phyloP scores from a whole-genome alignment of 1,140 invertebrate genomes.

The Berghia stephanieae region DNA sequence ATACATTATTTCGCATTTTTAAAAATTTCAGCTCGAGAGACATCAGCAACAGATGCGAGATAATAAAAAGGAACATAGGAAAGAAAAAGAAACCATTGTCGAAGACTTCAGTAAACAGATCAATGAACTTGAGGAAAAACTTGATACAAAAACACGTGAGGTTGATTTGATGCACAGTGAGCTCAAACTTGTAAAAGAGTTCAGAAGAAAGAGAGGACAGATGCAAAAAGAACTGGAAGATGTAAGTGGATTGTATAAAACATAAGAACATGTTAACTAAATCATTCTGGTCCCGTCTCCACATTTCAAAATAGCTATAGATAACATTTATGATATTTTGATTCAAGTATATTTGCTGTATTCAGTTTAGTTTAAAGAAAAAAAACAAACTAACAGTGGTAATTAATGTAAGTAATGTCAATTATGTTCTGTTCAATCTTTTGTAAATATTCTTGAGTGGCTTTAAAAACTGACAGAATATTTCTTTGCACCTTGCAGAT shows the following conservation, averaged over 20 bases:
- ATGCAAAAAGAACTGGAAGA: constrained; percentile 67
- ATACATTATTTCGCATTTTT: constrained; percentile 3
- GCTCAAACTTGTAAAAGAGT: constrained; percentile 66
- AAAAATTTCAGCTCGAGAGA: constrained; percentile 58
- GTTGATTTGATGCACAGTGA: constrained; percentile 63
- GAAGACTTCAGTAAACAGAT: constrained; percentile 64
- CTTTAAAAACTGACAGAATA: no score
- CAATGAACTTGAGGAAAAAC: constrained; percentile 59
- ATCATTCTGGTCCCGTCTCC: no score
- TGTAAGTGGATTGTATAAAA: constrained; percentile 34
- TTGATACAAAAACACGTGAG: constrained; percentile 58
- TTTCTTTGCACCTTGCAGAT: no score
- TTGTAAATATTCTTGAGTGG: no score
- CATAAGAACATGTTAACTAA: constrained; percentile 6
- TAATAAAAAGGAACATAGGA: constrained; percentile 56
- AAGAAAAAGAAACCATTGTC: constrained; percentile 62
- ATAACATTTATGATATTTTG: no score
- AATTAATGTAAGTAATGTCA: no score
- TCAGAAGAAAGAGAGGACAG: constrained; percentile 61
- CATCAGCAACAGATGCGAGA: constrained; percentile 57
- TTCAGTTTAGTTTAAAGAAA: no score
- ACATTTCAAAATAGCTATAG: no score
- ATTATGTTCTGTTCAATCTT: no score
- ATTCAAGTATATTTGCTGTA: no score
- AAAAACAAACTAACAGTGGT: no score